phyloP scores from a whole-genome alignment of 1,140 invertebrate species.

The Drosophila auraria region DNA sequence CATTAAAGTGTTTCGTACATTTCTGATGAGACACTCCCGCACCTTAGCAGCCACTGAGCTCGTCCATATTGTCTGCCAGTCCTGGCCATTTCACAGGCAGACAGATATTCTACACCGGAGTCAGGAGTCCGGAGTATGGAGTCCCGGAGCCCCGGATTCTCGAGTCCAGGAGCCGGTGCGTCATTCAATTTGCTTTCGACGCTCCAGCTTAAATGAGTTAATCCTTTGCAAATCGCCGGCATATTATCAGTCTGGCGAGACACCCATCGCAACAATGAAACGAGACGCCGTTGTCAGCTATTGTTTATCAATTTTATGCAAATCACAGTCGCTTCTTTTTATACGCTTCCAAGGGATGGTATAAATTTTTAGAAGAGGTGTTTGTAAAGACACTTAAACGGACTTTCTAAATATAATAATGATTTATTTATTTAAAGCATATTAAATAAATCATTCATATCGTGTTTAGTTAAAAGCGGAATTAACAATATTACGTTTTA shows the following conservation, averaged over 20 bases:
- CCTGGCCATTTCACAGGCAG: neutral
- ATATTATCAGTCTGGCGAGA: conserved; percentile 66
- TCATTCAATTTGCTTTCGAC: conserved; percentile 45
- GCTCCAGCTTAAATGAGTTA: conserved; percentile 58
- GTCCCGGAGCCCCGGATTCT: neutral
- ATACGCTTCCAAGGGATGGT: neutral
- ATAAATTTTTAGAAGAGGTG: neutral
- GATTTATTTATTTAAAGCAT: too few relatives aligned
- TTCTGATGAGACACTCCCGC: conserved; percentile 34
- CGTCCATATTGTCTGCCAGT: conserved; percentile 20
- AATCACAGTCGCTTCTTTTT: conserved; percentile 47
- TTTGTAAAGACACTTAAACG: fast-evolving
- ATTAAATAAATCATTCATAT: too few relatives aligned
- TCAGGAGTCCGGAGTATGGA: neutral
- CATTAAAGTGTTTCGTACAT: conserved; percentile 47
- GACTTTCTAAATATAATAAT: neutral
- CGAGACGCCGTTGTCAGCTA: conserved; percentile 48
- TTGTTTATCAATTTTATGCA: conserved; percentile 82
- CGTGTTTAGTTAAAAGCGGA: too few relatives aligned
- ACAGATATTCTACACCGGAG: conserved; percentile 14
- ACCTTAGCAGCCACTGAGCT: conserved; percentile 1
- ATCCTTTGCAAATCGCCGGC: conserved; percentile 66
- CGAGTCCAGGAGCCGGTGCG: conserved; percentile 8
- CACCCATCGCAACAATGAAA: conserved; percentile 41
- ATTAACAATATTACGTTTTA: too few relatives aligned